Conservation (phyloP, 2,888 invertebrate species). For the Gastracanthus pulcherrimus region DNA sequence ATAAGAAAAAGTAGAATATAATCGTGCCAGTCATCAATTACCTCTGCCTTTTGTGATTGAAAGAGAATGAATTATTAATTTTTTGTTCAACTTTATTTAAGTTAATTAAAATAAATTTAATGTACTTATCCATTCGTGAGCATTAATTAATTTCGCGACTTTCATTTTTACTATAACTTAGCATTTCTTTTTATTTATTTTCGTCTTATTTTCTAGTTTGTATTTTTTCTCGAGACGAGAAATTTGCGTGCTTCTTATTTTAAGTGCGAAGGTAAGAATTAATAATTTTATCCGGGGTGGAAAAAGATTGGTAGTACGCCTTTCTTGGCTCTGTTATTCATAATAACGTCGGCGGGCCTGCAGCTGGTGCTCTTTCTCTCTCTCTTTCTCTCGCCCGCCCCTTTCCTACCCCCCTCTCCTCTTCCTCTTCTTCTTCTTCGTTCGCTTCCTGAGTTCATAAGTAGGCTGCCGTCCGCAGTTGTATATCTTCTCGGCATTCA, state of each 20-base stretch:
- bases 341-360: slow-evolving; percentile 31
- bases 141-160: no score
- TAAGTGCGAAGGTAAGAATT: slow-evolving; percentile 26
- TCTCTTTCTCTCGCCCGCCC: no score
- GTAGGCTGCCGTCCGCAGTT: slow-evolving; percentile 34
- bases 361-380: slow-evolving; percentile 37
- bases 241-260: slow-evolving; percentile 29
- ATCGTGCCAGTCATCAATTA: no score
- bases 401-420: neutral
- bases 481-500: slow-evolving; percentile 21
- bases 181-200: neutral
- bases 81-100: no score
- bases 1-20: no score
- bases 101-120: neutral
- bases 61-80: no score
- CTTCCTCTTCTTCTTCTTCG: neutral
- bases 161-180: no score
- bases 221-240: neutral
- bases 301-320: slow-evolving; percentile 35
- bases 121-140: no score
- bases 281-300: slow-evolving; percentile 39
- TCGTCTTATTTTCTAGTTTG: neutral
- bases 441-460: slow-evolving; percentile 48
- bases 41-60: neutral
- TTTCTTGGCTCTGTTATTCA: slow-evolving; percentile 42